A percentile compares a stretch with the other conserved stretches of the same genome.
These are phyloP conservation scores for Phoronis australis DNA, from an alignment of 2,888 invertebrate genomes.

Conservation along the genomic window DNA sequence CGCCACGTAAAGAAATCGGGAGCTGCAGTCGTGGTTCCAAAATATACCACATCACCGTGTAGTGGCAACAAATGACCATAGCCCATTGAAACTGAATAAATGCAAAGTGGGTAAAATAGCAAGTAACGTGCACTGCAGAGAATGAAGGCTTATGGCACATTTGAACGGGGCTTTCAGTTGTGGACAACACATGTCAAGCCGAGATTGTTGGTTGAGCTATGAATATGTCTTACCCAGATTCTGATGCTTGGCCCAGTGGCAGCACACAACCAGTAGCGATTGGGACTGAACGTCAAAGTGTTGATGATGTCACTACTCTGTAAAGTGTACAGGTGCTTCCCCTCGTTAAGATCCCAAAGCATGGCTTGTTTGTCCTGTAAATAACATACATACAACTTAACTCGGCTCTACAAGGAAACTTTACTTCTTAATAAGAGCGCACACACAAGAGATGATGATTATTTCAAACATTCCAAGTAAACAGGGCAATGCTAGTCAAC, in stretches of 20 bases:
- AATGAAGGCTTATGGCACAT: too few species aligned
- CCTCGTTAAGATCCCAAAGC: slow-evolving; percentile 99
- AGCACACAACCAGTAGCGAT: slow-evolving; percentile 99
- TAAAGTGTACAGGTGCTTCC: slow-evolving; percentile 96
- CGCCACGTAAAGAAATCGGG: too few species aligned
- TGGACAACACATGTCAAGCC: neutral
- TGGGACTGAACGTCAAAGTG: slow-evolving; percentile 97
- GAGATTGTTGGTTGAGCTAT: slow-evolving; percentile 17
- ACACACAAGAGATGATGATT: too few species aligned
- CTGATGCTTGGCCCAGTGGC: slow-evolving; percentile 97
- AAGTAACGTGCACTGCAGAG: too few species aligned
- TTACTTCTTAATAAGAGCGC: too few species aligned
- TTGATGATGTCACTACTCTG: slow-evolving; percentile 98
- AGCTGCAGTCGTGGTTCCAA: too few species aligned
- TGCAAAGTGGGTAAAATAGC: too few species aligned
- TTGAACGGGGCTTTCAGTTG: too few species aligned
- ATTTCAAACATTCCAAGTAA: neutral
- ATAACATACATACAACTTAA: slow-evolving; percentile 5
- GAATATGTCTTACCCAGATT: slow-evolving; percentile 96
- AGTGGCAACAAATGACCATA: too few species aligned
- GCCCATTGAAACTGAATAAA: too few species aligned
- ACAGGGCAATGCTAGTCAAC: neutral
- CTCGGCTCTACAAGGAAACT: too few species aligned
- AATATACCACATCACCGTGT: too few species aligned
- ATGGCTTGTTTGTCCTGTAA: slow-evolving; percentile 91